Evolutionary conservation across 2,888 invertebrate species (phyloP), one percentile per base, ranked within the genome.

Genomic region (Encarsia formosa): DNA sequence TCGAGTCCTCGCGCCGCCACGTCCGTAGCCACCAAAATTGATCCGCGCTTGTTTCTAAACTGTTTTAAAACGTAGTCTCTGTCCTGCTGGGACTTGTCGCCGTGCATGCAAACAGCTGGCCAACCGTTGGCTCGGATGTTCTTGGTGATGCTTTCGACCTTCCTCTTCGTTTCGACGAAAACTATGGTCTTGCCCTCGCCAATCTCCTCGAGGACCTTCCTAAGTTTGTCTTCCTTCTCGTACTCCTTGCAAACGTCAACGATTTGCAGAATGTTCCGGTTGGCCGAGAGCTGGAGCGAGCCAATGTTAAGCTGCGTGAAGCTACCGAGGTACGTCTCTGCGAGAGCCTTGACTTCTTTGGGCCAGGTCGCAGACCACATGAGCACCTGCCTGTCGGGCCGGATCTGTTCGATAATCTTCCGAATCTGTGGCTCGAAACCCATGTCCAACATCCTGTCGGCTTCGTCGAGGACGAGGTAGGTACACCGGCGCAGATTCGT

Each of bases 351-450:
- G 2, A 97, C 96, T 78, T 97, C 96, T 69, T 92, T 94, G 0
- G 97, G 97, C 97, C 97, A 98, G 13, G 97, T 98, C 0, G 97
- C 97, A 59, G 94, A 94, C 92, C 95, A 98, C 97, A 98, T 98
- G 37, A 97, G 79, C 13, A 93, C 94, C 75, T 98, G 97, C 65
- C 97, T 80, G 70, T 96, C 94, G 15, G 94, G 94, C 61, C 94
- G 80, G 63, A 95, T 92, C 75, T 95, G 94, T 68, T 91, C 89
- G 62, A 95, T 82, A 64, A 96, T 92, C 75, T 93, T 93, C 47
- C 94, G 81, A 61, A 96, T 94, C 75, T 96, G 95, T 4, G 95
- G 95, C 74, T 96, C 95, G 74, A 96, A 96, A 58, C 96, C 96
- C 96, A 97, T 96, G 76, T 96, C 95, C 65, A 96, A 79, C 96